These are phyloP conservation scores for Pterois miles DNA, from an alignment of 2,797 vertebrate species.

Conservation along the genomic window DNA sequence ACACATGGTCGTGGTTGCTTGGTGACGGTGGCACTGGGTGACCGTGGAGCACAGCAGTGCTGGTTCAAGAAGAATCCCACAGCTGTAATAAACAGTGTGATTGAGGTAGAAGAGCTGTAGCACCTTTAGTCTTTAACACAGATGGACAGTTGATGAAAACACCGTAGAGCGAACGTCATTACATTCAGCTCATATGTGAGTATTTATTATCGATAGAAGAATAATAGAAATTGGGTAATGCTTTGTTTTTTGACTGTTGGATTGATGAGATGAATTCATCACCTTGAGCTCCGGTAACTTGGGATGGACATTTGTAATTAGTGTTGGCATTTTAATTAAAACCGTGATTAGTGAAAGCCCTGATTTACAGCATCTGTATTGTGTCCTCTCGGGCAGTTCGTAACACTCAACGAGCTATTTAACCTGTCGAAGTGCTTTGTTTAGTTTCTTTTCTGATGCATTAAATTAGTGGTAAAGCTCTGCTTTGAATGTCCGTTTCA, in stretches of 20 bases:
- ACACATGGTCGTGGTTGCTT: slow-evolving; percentile 33
- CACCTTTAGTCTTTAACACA: background rate
- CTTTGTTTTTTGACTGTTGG: background rate
- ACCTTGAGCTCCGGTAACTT: background rate
- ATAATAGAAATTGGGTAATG: too few species aligned
- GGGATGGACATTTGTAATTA: background rate
- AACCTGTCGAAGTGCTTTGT: background rate
- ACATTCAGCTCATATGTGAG: background rate
- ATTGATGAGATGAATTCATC: background rate
- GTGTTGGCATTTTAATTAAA: slow-evolving; percentile 11
- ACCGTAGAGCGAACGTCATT: background rate
- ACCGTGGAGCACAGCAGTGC: background rate
- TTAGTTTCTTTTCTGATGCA: background rate
- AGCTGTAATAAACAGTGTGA: background rate
- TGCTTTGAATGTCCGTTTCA: background rate
- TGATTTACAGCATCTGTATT: background rate
- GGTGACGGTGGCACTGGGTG: slow-evolving; percentile 27
- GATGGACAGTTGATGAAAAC: too few species aligned
- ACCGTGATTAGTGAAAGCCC: background rate
- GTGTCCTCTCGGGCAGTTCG: background rate
- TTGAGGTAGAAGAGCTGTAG: slow-evolving; percentile 1
- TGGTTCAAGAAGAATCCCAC: slow-evolving; percentile 5
- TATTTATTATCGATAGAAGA: background rate
- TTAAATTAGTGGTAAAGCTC: background rate
- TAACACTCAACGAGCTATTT: background rate